A percentile compares a stretch with the other conserved stretches of the same genome.
Evolutionary conservation across 2,797 vertebrate genomes (phyloP).

Genomic region (Nasua narica): DNA sequence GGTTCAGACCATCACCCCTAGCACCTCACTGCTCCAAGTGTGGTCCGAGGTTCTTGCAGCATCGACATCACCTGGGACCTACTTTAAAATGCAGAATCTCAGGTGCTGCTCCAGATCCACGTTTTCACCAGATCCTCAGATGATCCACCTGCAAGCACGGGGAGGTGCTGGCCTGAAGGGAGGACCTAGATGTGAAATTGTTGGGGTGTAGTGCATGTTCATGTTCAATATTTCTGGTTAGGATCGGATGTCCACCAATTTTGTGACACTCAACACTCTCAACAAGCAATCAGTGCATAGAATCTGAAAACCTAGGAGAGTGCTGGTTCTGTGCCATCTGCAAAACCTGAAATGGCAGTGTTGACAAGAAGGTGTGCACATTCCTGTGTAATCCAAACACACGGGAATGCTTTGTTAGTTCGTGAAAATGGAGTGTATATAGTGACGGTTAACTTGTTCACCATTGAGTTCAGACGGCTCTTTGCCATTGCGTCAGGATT

Average conservation of each 20-base stretch:
- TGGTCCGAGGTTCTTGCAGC: background rate
- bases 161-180: background rate
- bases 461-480: background rate
- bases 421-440: background rate
- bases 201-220: rapidly evolving
- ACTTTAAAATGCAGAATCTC: background rate
- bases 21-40: rapidly evolving
- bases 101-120: rapidly evolving
- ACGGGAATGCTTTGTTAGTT: no score
- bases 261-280: no score
- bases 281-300: background rate
- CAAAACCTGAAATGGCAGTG: rapidly evolving
- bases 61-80: background rate
- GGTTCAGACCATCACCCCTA: rapidly evolving
- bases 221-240: background rate
- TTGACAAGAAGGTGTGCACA: background rate
- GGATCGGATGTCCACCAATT: background rate
- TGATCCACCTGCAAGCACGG: rapidly evolving
- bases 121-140: background rate
- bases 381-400: background rate
- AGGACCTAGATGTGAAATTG: background rate
- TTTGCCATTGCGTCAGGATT: background rate
- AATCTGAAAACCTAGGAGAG: background rate
- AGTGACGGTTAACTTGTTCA: background rate
- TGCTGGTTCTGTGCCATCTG: background rate